Evolutionary conservation across 2,113 vertebrate species (phyloP).

Genomic region (Platichthys stellatus): DNA sequence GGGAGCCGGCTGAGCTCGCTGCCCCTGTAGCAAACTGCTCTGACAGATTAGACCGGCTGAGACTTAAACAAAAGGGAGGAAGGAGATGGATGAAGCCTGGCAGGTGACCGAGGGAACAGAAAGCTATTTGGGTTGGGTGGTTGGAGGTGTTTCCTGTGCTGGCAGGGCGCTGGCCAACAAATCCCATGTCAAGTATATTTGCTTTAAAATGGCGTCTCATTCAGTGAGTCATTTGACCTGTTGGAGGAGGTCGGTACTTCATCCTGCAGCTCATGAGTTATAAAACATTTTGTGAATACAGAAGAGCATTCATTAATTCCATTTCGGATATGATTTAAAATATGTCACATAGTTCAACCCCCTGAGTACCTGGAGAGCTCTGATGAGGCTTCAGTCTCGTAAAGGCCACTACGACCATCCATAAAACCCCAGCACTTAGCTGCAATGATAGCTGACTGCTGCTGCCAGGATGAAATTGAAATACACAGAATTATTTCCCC

Average conservation of each 20-base stretch:
- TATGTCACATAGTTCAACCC: conserved; percentile 1
- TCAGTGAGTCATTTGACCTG: conserved; percentile 9
- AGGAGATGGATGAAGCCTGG: conserved; percentile 15
- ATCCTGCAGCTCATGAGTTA: not conserved
- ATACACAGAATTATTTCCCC: not conserved
- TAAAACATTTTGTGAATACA: conserved; percentile 10
- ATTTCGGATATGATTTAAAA: conserved; percentile 1
- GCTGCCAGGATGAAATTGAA: not conserved
- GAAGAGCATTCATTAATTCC: conserved; percentile 2
- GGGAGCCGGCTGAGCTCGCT: not conserved
- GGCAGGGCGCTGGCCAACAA: conserved; percentile 1
- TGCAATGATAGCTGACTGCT: not conserved
- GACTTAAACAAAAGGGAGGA: conserved; percentile 29
- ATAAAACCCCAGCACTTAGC: not conserved
- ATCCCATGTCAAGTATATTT: conserved; percentile 17
- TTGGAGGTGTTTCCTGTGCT: conserved; percentile 23
- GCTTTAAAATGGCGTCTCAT: conserved; percentile 16
- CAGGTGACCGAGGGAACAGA: not conserved
- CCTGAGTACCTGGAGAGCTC: conserved; percentile 17
- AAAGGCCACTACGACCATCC: not conserved
- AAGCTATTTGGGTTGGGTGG: conserved; percentile 7
- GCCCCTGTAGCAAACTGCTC: conserved; percentile 17
- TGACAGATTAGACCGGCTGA: conserved; percentile 21
- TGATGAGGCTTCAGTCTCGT: not conserved
- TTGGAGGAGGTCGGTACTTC: conserved; percentile 26